A percentile compares a stretch with the other conserved stretches of the same genome.
phyloP scores from a whole-genome alignment of 1,140 invertebrate genomes.

The Caligus rogercresseyi region DNA sequence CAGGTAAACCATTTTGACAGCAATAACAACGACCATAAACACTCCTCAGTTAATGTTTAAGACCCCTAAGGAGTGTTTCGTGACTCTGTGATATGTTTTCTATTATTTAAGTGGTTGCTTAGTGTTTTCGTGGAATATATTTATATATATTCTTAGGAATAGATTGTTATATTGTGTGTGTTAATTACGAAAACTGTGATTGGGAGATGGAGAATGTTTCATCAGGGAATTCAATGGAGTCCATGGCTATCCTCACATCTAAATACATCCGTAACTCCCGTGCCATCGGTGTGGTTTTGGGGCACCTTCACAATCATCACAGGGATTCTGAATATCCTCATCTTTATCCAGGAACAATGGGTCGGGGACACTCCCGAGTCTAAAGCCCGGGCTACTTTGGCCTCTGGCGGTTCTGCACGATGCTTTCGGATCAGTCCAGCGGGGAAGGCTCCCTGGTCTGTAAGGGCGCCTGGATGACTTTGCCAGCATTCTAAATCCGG shows the following conservation, averaged over 20 bases:
- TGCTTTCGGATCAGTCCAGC: neutral
- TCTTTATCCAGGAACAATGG: slow-evolving; percentile 90
- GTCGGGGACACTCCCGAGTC: slow-evolving; percentile 56
- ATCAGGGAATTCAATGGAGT: too few species aligned
- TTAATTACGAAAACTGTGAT: too few species aligned
- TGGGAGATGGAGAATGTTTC: too few species aligned
- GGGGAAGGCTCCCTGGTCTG: slow-evolving; percentile 2
- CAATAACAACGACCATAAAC: too few species aligned
- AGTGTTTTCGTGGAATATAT: too few species aligned
- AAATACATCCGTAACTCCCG: slow-evolving; percentile 78
- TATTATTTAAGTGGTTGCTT: too few species aligned
- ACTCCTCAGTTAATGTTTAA: too few species aligned
- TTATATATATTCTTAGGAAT: too few species aligned
- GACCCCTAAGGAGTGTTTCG: too few species aligned
- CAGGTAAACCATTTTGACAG: too few species aligned
- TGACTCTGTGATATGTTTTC: too few species aligned
- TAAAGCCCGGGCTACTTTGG: slow-evolving; percentile 33
- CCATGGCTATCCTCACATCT: neutral
- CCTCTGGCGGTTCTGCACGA: slow-evolving; percentile 23
- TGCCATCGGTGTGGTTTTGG: slow-evolving; percentile 88
- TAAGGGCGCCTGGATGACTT: slow-evolving; percentile 56
- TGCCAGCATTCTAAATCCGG: slow-evolving; percentile 53
- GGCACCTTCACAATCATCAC: slow-evolving; percentile 88
- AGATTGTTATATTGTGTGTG: too few species aligned
- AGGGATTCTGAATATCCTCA: slow-evolving; percentile 80